Percentiles rank a stretch among this genome's conserved stretches.
Evolutionary conservation across 2,113 vertebrate species (phyloP).

Genomic region (Nettapus auritus): DNA sequence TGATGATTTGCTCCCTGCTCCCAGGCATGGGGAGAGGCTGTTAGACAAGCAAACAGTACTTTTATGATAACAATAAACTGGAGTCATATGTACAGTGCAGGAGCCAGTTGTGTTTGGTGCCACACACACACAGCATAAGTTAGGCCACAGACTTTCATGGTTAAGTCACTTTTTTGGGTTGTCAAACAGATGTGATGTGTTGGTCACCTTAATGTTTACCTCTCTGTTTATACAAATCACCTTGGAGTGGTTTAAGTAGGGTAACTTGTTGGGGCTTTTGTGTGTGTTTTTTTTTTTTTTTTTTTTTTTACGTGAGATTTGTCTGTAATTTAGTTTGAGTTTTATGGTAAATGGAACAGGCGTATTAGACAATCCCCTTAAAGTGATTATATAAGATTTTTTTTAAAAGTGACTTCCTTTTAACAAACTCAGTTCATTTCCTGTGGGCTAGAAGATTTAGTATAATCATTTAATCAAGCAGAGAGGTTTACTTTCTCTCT

Average conservation of each 20-base stretch:
- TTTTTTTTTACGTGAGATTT: not conserved
- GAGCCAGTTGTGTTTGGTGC: not conserved
- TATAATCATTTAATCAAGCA: not conserved
- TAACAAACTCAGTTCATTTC: constrained; percentile 26
- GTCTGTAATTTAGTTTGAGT: not conserved
- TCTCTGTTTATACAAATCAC: not conserved
- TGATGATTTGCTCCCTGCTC: constrained; percentile 8
- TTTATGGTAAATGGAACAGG: not conserved
- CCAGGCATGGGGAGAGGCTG: not conserved
- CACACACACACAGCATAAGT: not conserved
- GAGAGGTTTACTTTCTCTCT: not conserved
- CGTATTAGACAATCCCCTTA: not conserved
- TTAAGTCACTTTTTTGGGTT: not conserved
- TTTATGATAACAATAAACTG: not conserved
- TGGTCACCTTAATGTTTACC: not conserved
- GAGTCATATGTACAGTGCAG: not conserved
- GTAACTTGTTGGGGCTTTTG: not conserved
- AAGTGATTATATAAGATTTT: constrained; percentile 15
- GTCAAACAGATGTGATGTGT: not conserved
- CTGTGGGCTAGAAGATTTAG: constrained; percentile 7
- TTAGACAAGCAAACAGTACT: not conserved
- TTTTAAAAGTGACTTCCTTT: constrained; percentile 20
- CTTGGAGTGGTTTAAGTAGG: not conserved
- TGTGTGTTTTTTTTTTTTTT: not conserved
- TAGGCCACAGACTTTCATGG: not conserved